Evolutionary conservation across 2,797 vertebrate species (phyloP), one percentile per base, ranked within the genome.

Genomic region (Remorina albescens): DNA sequence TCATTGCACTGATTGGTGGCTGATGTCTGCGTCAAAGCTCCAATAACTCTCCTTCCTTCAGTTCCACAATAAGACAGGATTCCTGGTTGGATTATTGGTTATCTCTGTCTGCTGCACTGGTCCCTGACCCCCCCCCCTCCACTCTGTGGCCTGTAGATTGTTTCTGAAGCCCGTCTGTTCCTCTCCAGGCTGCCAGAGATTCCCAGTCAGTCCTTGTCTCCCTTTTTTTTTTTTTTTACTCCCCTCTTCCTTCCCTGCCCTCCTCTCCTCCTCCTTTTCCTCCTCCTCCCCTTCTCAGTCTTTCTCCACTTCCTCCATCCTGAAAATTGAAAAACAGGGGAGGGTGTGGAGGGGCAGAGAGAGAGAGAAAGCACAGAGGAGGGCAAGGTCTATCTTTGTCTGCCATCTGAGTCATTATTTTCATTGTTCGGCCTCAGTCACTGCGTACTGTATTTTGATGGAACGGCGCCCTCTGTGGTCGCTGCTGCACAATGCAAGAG

Each of bases 341-440:
- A 26, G 25, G 71, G 70, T 51, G 74, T 68, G 80, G 79, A 71
- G 80, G 63, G 74, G 30, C 30, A 3, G 30, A 30, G 30, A 30
- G 30, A 30, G 30, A 30, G 30, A 67, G 74, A 74, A 67, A 70
- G 67, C 59, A 70, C 77, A 82, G 57, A 60, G 46, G 62, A 87
- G 83, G 74, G 82, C 56, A 74, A 78, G 73, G 75, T 89, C 87
- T 90, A 90, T 90, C 92, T 92, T 88, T 85, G 89, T 88, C 82
- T 83, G 80, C 78, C 80, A 89, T 87, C 88, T 83, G 84, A 91
- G 71, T 89, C 86, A 81, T 83, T 87, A 83, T 74, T 86, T 79
- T 91, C 77, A 90, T 89, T 92, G 87, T 91, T 88, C 74, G 44
- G 51, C 74, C 75, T 21, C 18, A 19, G 80, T 75, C 74, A 71